A percentile compares a stretch with the other conserved stretches of the same genome.
Conservation (phyloP, 2,113 vertebrate species). For the Corythoichthys intestinalis region DNA sequence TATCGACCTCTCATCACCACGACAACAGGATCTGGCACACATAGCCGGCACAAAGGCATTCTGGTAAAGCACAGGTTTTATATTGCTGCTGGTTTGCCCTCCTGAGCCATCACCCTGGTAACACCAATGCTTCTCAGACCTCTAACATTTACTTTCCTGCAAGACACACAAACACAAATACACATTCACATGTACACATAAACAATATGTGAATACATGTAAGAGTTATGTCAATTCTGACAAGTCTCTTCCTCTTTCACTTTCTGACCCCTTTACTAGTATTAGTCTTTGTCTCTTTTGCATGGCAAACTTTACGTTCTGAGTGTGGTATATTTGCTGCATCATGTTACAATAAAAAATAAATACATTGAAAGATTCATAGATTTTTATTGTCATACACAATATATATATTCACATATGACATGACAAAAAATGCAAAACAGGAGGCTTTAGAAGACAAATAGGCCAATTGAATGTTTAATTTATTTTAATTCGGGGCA, state of each 20-base stretch:
- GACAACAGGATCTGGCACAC: slow-evolving; percentile 66
- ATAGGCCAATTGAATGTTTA: too few species aligned
- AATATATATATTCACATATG: too few species aligned
- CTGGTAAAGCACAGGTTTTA: slow-evolving; percentile 75
- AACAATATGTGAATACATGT: slow-evolving; percentile 19
- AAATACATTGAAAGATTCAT: too few species aligned
- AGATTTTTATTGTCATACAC: too few species aligned
- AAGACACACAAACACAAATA: slow-evolving; percentile 32
- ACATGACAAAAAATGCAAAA: too few species aligned
- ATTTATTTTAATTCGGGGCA: too few species aligned
- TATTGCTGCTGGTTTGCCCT: slow-evolving; percentile 67
- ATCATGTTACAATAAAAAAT: not conserved
- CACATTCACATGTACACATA: slow-evolving; percentile 7
- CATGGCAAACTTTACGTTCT: not conserved
- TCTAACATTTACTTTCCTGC: slow-evolving; percentile 68
- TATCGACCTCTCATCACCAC: slow-evolving; percentile 55
- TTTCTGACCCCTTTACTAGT: slow-evolving; percentile 8
- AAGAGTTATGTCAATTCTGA: slow-evolving; percentile 33
- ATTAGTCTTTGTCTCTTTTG: slow-evolving; percentile 5
- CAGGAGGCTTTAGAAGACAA: too few species aligned
- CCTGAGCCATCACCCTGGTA: slow-evolving; percentile 62
- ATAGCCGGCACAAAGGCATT: slow-evolving; percentile 66
- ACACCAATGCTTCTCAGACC: slow-evolving; percentile 59
- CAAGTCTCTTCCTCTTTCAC: slow-evolving; percentile 33
- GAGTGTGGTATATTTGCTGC: not conserved